Evolutionary conservation across 2,797 vertebrate species (phyloP).

Genomic region (Varecia variegata): DNA sequence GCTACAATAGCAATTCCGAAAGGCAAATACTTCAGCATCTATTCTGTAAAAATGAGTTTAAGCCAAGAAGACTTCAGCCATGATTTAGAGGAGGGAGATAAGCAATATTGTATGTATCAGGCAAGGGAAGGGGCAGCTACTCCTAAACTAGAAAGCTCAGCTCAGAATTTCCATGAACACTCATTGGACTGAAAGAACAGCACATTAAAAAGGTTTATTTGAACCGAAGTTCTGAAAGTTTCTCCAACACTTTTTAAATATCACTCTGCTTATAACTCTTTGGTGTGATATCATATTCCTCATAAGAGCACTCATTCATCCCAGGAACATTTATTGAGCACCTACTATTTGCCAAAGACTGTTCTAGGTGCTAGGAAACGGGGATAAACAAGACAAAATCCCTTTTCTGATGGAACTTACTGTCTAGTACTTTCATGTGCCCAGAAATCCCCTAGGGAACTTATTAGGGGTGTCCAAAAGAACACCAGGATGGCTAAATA

Average conservation of each 20-base stretch:
- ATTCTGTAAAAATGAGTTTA: not conserved
- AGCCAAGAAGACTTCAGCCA: not conserved
- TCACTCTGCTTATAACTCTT: not conserved
- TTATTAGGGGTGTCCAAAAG: not conserved
- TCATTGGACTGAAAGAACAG: not conserved
- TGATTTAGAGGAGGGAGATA: not conserved
- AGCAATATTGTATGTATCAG: not conserved
- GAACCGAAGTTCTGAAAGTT: not conserved
- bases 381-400: not conserved
- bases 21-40: not conserved
- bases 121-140: not conserved
- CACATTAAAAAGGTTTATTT: not conserved
- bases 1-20: not conserved
- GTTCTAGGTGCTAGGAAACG: not conserved
- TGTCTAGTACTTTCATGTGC: not conserved
- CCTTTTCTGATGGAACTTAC: not conserved
- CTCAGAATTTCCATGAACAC: not conserved
- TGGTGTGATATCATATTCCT: not conserved
- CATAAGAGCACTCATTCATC: not conserved
- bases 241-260: not conserved
- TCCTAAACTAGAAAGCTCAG: not conserved
- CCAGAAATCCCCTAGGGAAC: not conserved
- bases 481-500: not conserved
- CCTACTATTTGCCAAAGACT: not conserved
- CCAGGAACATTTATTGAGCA: not conserved